Evolutionary conservation across 2,888 invertebrate genomes (phyloP), one percentile per base, ranked within the genome.

Genomic region (Drosophila ezoana): DNA sequence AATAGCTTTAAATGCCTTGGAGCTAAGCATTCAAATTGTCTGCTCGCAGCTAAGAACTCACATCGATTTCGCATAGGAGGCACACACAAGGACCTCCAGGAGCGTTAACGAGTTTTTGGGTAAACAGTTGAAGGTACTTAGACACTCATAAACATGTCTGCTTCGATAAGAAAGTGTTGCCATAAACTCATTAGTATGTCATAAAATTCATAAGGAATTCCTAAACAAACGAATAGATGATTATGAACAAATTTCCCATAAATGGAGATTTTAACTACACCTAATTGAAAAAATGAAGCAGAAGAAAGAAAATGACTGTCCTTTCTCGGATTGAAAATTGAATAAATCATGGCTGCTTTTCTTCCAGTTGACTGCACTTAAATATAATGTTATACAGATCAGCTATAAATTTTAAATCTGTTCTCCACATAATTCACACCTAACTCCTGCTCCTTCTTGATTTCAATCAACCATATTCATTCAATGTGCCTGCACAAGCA

Each of bases 401-500:
- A 28, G 28, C 28, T 28, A 28, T 28, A 28, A 28, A 28, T 28
- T 28, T 8, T 2, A 28, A 28, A 28, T 8, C 8, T 2, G 28
- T 28, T 28, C 28, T 28, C 8, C 28, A 35, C 3, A 35, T 35
- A 13, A 11, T 35, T 10, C 13, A 11, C 35, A 13, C 35, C 13
- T 35, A 13, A 4, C 35, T 35, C 35, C 4, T 14, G 10, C 14
- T 13, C 4, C 20, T 2, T 32, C 13, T 13, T 6, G 2, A 41
- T 16, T 61, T 45, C 3, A 37, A 63, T 48, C 41, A 40, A 9
- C 6, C 32, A 28, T 8, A 28, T 4, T 10, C 5, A 35, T 4
- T 14, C 5, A 38, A 9, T 32, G 23, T 9, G 14, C 2, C 18
- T 35, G 43, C 38, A 52, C 38, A 60, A 56, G 18, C 47, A 44